These are phyloP conservation scores for Anarsia innoxiella DNA, from an alignment of 2,888 invertebrate species.

Conservation along the genomic window DNA sequence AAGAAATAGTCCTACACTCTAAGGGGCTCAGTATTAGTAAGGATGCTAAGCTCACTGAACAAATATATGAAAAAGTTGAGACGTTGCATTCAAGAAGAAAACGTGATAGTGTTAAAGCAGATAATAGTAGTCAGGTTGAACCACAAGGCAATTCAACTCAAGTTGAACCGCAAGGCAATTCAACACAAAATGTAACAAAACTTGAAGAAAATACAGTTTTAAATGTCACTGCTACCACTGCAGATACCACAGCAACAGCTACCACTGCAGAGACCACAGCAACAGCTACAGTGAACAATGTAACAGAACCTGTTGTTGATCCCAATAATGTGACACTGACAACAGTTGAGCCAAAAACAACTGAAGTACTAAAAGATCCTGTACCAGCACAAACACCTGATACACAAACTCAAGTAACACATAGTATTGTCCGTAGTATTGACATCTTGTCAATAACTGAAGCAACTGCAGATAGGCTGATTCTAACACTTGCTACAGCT, in stretches of 20 bases:
- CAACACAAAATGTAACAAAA: background rate
- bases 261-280: constrained; percentile 8
- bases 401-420: constrained; percentile 41
- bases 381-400: background rate
- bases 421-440: constrained; percentile 50
- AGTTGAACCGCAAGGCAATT: background rate
- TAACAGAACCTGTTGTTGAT: constrained; percentile 2
- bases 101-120: constrained; percentile 25
- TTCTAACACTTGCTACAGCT: constrained; percentile 43
- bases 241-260: constrained; percentile 5
- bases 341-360: background rate
- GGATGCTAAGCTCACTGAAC: constrained; percentile 58
- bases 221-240: constrained; percentile 7
- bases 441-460: constrained; percentile 42
- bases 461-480: constrained; percentile 50
- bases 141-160: no score
- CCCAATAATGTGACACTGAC: background rate
- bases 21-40: constrained; percentile 56
- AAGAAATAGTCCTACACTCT: constrained; percentile 67
- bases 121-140: background rate
- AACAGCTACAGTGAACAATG: constrained; percentile 5
- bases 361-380: background rate
- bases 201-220: constrained; percentile 1
- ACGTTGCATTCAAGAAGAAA: constrained; percentile 36
- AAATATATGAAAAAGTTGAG: constrained; percentile 56